These are phyloP conservation scores for Apostichopus parvimensis DNA, from an alignment of 35 echinoderm and acorn worm species.

Conservation along the genomic window DNA sequence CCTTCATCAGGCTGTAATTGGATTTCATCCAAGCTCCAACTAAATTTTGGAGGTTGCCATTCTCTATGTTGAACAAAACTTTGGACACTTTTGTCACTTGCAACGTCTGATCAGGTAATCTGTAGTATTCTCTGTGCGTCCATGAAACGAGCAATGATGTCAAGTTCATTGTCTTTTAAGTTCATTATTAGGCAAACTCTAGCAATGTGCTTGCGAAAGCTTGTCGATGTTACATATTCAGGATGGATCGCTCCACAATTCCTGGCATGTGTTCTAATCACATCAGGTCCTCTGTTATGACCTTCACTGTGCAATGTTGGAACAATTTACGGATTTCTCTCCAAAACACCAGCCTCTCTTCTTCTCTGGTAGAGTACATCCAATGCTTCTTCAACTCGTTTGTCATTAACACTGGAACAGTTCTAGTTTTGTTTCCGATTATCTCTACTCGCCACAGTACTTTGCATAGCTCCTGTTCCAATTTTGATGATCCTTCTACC, in stretches of 20 bases:
- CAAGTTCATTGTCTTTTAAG: constrained; percentile 74
- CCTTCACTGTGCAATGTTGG: constrained; percentile 6
- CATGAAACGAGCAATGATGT: constrained; percentile 71
- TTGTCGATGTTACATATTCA: constrained; percentile 52
- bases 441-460: constrained; percentile 70
- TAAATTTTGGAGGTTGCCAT: too few species aligned
- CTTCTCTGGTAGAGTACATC: constrained; percentile 44
- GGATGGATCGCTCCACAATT: constrained; percentile 54
- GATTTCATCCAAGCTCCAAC: too few species aligned
- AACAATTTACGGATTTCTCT: constrained; percentile 66
- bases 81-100: too few species aligned
- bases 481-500: constrained; percentile 23
- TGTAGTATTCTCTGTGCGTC: constrained; percentile 10
- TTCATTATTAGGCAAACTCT: constrained; percentile 77
- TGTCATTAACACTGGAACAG: constrained; percentile 62
- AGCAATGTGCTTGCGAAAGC: constrained; percentile 80
- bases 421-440: constrained; percentile 65
- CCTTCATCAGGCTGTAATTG: constrained; percentile 24
- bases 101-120: too few species aligned
- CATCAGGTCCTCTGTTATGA: constrained; percentile 57
- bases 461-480: constrained; percentile 69
- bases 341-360: constrained; percentile 34
- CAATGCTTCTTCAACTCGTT: constrained; percentile 43
- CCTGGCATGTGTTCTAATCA: constrained; percentile 46
- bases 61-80: too few species aligned